Percentiles rank a stretch among this genome's conserved stretches.
Evolutionary conservation across 2,797 vertebrate species (phyloP).

Genomic region (Octomys mimax): DNA sequence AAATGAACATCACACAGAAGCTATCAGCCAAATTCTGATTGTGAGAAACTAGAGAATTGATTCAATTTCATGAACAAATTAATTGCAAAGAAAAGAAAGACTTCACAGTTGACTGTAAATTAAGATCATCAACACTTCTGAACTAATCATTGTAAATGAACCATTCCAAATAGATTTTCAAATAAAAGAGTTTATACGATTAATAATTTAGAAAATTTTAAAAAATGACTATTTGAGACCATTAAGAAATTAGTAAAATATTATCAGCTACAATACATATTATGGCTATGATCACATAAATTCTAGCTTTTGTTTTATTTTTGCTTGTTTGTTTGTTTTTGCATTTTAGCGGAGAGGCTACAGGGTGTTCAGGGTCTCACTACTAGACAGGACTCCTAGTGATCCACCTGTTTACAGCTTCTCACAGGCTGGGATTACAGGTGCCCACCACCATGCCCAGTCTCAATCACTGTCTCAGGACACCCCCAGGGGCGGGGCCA

Average conservation of each 20-base stretch:
- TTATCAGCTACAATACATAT: neutral
- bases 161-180: neutral
- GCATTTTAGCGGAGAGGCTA: too few species aligned
- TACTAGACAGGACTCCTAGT: too few species aligned
- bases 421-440: too few species aligned
- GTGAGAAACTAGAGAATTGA: neutral
- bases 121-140: neutral
- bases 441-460: too few species aligned
- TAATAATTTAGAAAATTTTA: neutral
- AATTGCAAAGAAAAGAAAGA: neutral
- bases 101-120: neutral
- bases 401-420: too few species aligned
- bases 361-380: too few species aligned
- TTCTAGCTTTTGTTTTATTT: neutral
- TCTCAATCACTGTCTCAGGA: too few species aligned
- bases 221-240: neutral
- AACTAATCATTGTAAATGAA: neutral
- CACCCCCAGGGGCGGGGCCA: too few species aligned
- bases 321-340: too few species aligned
- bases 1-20: neutral
- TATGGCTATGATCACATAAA: neutral
- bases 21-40: neutral
- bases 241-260: neutral
- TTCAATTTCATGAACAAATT: neutral
- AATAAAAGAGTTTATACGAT: neutral